Conservation (phyloP, 1,140 invertebrate genomes). For the Pseudomyrmex concolor region DNA sequence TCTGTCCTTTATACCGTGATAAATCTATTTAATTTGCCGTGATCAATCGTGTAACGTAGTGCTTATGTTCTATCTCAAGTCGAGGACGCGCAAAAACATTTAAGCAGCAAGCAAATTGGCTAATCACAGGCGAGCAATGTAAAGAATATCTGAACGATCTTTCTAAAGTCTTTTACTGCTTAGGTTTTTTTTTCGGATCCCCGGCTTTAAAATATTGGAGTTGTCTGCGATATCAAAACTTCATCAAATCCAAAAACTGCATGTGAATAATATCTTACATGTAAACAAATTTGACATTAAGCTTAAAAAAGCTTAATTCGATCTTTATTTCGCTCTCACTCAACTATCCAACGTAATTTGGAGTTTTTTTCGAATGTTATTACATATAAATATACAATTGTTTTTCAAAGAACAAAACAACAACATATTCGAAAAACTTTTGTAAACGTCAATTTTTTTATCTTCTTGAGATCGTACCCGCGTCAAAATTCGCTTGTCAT, state of each 20-base stretch:
- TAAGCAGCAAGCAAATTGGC: too few species aligned
- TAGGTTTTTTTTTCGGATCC: too few species aligned
- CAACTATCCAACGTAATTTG: background rate
- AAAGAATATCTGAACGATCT: too few species aligned
- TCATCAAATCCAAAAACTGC: too few species aligned
- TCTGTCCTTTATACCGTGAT: background rate
- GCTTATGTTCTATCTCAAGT: too few species aligned
- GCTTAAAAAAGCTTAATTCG: background rate
- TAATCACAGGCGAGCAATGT: too few species aligned
- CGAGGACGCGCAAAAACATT: too few species aligned
- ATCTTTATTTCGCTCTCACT: background rate
- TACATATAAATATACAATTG: background rate
- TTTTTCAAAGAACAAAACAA: background rate
- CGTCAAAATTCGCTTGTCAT: slow-evolving; percentile 28
- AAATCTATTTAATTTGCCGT: slow-evolving; percentile 16
- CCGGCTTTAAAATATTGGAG: too few species aligned
- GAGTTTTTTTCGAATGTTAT: background rate
- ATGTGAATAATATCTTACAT: background rate
- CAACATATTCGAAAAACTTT: slow-evolving; percentile 12
- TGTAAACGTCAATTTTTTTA: background rate
- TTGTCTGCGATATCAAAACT: too few species aligned
- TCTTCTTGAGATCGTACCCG: background rate
- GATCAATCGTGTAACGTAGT: too few species aligned
- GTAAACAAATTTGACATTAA: slow-evolving; percentile 5
- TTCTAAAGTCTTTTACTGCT: too few species aligned